Evolutionary conservation across 2,113 vertebrate species (phyloP), one percentile per base, ranked within the genome.

Genomic region (Pungitius pungitius): DNA sequence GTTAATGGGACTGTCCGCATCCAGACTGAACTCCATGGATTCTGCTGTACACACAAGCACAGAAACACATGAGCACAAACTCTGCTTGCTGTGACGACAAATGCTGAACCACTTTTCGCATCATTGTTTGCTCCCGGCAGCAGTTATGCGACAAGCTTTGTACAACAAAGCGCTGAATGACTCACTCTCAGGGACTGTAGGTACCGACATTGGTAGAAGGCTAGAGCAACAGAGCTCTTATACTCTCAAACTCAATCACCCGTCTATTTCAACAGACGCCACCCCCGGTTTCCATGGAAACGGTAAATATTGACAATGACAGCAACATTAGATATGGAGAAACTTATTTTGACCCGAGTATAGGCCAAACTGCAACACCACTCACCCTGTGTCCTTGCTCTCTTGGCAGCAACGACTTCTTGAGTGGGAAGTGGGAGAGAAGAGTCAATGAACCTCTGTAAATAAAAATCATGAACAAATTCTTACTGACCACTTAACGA

Each of bases 1-100:
- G 90, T 89, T 69, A 5, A 90, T 83, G 47, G 96, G 96, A 72
- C 96, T 96, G 78, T 99, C 92, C 0, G 95, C 87, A 88, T 98
- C 97, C 24, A 96, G 89, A 63, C 93, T 95, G 72, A 85, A 90
- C 54, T 98, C 96, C 82, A 94, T 56, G 47, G 91, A 88, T 65
- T 95, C 96, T 98, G 84, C 57, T 74, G 69, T 22, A 79, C 57
- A 85, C 35, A 74, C 39, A 84, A 11, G 81, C 30, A 77, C 37
- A 69, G 8, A 45, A 13, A 65, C 43, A 76, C n/a, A 59, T 2
- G 33, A 35, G n/a, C 8, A 63, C 52, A 45, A 55, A 24, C 39
- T 67, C 26, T 39, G 10, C 39, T 30, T 71, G n/a, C 20, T 63
- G 43, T 33, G 52, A 72, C 26, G 37, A 8, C 9, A 67, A 47